phyloP scores from a whole-genome alignment of 2,888 invertebrate species.

The Nomada fucata region DNA sequence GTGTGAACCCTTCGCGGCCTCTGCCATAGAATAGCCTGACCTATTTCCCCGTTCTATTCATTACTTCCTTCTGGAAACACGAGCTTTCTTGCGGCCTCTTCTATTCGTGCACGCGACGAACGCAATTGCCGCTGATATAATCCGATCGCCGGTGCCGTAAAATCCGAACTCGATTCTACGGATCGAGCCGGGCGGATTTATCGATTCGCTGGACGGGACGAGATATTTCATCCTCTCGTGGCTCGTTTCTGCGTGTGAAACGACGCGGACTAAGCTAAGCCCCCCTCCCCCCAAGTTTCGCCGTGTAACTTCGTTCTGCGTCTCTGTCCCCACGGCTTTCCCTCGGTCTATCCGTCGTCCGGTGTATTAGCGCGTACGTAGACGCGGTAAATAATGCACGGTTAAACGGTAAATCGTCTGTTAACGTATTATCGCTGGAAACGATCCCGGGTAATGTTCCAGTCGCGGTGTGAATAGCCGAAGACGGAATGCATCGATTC shows the following conservation, averaged over 20 bases:
- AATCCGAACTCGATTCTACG: conserved; percentile 27
- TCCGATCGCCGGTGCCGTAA: conserved; percentile 47
- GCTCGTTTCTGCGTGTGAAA: conserved; percentile 49
- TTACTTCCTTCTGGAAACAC: conserved; percentile 72
- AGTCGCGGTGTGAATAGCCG: conserved; percentile 32
- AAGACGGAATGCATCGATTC: conserved; percentile 57
- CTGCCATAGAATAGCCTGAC: conserved; percentile 57
- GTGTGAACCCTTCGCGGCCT: conserved; percentile 66
- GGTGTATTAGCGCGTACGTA: conserved; percentile 46
- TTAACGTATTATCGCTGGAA: conserved; percentile 71
- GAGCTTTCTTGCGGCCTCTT: conserved; percentile 59
- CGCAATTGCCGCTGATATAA: conserved; percentile 47
- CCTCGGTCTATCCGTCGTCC: not conserved
- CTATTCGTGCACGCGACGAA: conserved; percentile 8
- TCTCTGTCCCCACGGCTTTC: not conserved
- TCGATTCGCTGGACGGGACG: conserved; percentile 48
- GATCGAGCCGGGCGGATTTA: conserved; percentile 53
- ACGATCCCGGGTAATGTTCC: conserved; percentile 60
- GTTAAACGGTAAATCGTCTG: conserved; percentile 69
- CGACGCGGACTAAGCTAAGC: conserved; percentile 29
- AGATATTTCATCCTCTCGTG: conserved; percentile 53
- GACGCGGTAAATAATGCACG: conserved; percentile 68
- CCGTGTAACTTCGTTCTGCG: conserved; percentile 48
- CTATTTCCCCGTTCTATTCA: conserved; percentile 70
- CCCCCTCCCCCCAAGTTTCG: conserved; percentile 66